Percentiles rank a stretch among this genome's conserved stretches.
Evolutionary conservation across 2,888 invertebrate genomes (phyloP).

Genomic region (Thalpophila matura): DNA sequence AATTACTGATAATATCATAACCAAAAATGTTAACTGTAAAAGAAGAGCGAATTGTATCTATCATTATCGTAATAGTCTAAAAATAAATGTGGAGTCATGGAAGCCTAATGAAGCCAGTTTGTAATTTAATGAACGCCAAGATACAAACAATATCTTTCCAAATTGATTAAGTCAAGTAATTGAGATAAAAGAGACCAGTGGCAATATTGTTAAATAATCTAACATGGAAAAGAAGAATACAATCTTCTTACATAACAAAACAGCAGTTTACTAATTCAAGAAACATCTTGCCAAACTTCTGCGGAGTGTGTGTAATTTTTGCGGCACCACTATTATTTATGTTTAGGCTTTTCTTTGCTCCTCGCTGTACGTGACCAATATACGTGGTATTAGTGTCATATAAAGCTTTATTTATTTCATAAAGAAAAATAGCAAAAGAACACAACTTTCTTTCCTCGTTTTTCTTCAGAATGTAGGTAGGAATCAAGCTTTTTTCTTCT

Average conservation of each 20-base stretch:
- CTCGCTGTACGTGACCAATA: slow-evolving; percentile 42
- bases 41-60: no score
- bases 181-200: not conserved
- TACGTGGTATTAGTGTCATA: slow-evolving; percentile 53
- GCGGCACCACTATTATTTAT: slow-evolving; percentile 39
- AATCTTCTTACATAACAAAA: slow-evolving; percentile 16
- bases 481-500: slow-evolving; percentile 14
- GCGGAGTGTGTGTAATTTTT: slow-evolving; percentile 31
- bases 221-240: slow-evolving; percentile 16
- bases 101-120: no score
- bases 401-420: slow-evolving; percentile 52
- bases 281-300: slow-evolving; percentile 38
- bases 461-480: slow-evolving; percentile 6
- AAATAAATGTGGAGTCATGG: no score
- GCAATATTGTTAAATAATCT: not conserved
- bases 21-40: not conserved
- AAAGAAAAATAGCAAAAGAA: slow-evolving; percentile 38
- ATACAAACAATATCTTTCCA: not conserved
- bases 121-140: no score
- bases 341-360: slow-evolving; percentile 26
- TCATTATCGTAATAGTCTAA: no score
- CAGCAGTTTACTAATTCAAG: slow-evolving; percentile 25
- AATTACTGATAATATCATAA: not conserved
- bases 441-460: not conserved
- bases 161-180: slow-evolving; percentile 11